A percentile compares a stretch with the other conserved stretches of the same genome.
phyloP scores from a whole-genome alignment of 2,113 vertebrate genomes.

The Mellivora capensis region DNA sequence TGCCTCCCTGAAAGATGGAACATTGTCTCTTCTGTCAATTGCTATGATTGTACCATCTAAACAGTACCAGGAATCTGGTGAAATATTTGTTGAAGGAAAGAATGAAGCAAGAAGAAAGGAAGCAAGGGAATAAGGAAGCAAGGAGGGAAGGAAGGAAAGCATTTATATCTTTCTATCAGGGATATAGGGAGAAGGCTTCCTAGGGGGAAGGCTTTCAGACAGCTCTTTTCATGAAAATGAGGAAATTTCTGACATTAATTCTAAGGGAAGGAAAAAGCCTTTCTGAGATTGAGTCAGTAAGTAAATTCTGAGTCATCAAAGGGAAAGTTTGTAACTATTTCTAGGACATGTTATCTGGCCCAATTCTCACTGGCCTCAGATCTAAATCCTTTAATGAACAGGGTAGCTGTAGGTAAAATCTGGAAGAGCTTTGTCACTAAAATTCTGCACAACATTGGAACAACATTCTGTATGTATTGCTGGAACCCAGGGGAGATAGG shows the following conservation, averaged over 20 bases:
- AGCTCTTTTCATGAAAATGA: not conserved
- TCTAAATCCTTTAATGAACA: slow-evolving; percentile 10
- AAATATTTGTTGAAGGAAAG: not conserved
- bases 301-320: slow-evolving; percentile 1
- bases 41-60: not conserved
- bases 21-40: not conserved
- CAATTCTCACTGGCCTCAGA: not conserved
- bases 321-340: not conserved
- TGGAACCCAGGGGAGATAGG: not conserved
- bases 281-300: not conserved
- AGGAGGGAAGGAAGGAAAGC: not conserved
- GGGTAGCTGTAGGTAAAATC: not conserved
- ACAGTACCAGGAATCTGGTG: not conserved
- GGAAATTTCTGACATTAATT: not conserved
- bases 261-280: not conserved
- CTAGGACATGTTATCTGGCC: not conserved
- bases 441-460: not conserved
- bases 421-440: not conserved
- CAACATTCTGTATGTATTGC: too few relatives aligned
- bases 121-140: not conserved
- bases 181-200: not conserved
- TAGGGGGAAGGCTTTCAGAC: not conserved
- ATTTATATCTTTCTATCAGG: not conserved
- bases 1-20: not conserved
- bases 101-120: too few relatives aligned